phyloP scores from a whole-genome alignment of 2,113 vertebrate genomes.

The Poecile atricapillus region DNA sequence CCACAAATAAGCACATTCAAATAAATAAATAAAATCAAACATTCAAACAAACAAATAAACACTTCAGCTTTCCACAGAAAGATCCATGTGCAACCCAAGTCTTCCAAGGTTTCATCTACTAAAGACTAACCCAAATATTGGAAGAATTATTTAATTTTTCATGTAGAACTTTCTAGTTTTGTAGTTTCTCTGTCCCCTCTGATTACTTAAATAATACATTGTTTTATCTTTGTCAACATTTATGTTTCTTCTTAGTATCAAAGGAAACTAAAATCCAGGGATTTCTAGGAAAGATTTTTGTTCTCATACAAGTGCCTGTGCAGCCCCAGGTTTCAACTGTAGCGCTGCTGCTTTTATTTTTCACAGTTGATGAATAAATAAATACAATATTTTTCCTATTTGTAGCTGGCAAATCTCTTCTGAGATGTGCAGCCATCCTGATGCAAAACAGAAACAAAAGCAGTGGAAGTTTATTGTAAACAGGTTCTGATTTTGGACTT shows the following conservation, averaged over 20 bases:
- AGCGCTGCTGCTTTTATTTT: background rate
- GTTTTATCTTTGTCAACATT: background rate
- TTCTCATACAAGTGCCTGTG: background rate
- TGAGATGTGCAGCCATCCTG: background rate
- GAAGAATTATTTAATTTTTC: background rate
- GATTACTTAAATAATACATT: background rate
- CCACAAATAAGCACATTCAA: background rate
- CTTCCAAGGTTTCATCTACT: background rate
- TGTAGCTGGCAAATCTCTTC: background rate
- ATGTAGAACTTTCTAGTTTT: background rate
- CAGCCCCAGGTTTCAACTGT: background rate
- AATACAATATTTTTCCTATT: background rate
- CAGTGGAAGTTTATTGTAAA: background rate
- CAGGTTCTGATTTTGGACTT: background rate
- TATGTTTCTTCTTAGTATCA: background rate
- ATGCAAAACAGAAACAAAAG: background rate
- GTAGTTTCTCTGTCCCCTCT: background rate
- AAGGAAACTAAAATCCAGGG: background rate
- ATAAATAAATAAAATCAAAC: too few relatives aligned
- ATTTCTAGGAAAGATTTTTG: background rate
- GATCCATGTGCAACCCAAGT: background rate
- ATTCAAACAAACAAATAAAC: too few relatives aligned
- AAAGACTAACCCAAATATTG: background rate
- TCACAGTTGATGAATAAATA: conserved; percentile 33
- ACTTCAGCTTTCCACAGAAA: background rate